Conservation (phyloP, 2,113 vertebrate genomes). For the Tetraodon nigroviridis region DNA sequence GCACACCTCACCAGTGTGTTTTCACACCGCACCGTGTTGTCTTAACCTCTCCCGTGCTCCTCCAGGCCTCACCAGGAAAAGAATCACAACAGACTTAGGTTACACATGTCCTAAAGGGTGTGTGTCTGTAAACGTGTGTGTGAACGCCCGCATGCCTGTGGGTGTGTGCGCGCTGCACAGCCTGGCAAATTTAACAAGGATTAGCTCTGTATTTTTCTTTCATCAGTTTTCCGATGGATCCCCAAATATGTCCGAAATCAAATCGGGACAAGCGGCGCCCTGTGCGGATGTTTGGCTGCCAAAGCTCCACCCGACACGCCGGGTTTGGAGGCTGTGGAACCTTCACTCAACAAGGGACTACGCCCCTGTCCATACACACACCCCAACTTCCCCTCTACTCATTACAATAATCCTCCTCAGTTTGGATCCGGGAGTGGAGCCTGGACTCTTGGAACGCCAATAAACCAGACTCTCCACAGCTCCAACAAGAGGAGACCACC, state of each 20-base stretch:
- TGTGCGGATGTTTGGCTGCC: constrained; percentile 72
- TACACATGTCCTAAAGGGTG: constrained; percentile 74
- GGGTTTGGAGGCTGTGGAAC: constrained; percentile 50
- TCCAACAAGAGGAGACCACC: constrained; percentile 57
- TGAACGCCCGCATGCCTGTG: constrained; percentile 29
- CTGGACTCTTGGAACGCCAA: constrained; percentile 35
- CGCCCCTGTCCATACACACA: constrained; percentile 41
- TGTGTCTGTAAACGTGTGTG: constrained; percentile 30
- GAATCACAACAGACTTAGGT: constrained; percentile 78
- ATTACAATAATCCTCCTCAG: constrained; percentile 64
- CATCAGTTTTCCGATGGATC: constrained; percentile 70
- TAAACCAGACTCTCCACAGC: constrained; percentile 47
- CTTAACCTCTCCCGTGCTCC: constrained; percentile 73
- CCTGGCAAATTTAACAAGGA: constrained; percentile 68
- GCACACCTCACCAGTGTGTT: constrained; percentile 70
- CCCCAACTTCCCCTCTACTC: constrained; percentile 33
- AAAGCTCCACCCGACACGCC: constrained; percentile 55
- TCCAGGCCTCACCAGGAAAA: constrained; percentile 65
- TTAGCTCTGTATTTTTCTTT: constrained; percentile 78
- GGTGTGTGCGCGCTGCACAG: constrained; percentile 34
- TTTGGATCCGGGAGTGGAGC: constrained; percentile 34
- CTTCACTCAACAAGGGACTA: constrained; percentile 56
- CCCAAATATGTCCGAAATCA: constrained; percentile 70
- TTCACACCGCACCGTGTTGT: constrained; percentile 66
- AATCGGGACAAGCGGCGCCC: constrained; percentile 71